Conservation (phyloP, 64 coral and sea anemone genomes). For the Stichodactyla helianthus region DNA sequence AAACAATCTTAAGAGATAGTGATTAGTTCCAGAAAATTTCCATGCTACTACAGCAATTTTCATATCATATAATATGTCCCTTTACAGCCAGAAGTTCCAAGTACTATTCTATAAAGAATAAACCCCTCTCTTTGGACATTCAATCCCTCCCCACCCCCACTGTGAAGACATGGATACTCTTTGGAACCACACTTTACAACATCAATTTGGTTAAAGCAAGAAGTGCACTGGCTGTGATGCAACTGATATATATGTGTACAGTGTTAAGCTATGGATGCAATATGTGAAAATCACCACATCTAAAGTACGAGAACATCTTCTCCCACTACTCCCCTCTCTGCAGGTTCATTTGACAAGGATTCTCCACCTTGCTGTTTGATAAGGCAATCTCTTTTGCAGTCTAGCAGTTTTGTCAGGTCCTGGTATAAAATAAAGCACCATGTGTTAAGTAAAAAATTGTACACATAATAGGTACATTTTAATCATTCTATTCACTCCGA, state of each 20-base stretch:
- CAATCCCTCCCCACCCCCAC: no score
- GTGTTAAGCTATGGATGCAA: not conserved
- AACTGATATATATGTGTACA: not conserved
- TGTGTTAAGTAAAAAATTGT: not conserved
- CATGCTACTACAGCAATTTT: no score
- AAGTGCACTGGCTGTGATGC: not conserved
- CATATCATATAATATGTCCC: no score
- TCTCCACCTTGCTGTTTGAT: slow-evolving; percentile 15
- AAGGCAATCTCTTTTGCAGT: slow-evolving; percentile 70
- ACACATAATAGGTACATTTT: not conserved
- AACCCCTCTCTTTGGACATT: no score
- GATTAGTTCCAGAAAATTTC: no score
- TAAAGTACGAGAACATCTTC: slow-evolving; percentile 52
- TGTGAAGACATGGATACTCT: no score
- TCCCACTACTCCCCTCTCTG: slow-evolving; percentile 24
- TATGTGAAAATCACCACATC: not conserved
- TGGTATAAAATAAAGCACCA: not conserved
- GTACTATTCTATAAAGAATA: no score
- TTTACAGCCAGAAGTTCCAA: no score
- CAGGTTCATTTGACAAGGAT: not conserved
- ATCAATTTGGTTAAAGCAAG: not conserved
- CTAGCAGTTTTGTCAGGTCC: slow-evolving; percentile 64
- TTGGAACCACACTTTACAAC: no score
- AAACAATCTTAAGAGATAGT: no score
- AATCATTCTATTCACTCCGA: no score